Percentiles rank a stretch among this genome's conserved stretches.
phyloP scores from a whole-genome alignment of 2,888 invertebrate genomes.

The Tromatobia lineatoria region DNA sequence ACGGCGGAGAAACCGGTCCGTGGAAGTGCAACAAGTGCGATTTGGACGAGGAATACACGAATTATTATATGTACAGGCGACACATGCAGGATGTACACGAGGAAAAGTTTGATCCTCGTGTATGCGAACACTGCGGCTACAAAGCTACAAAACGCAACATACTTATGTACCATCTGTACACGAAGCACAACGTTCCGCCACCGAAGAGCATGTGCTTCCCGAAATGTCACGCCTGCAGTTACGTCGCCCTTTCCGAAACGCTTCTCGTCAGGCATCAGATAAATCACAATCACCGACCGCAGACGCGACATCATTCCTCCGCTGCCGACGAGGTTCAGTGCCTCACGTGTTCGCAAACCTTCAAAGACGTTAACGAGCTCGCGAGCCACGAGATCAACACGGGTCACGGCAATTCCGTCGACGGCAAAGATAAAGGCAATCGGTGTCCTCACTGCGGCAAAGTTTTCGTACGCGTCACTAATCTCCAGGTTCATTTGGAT shows the following conservation, averaged over 20 bases:
- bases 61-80: conserved; percentile 92
- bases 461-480: conserved; percentile 89
- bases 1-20: conserved; percentile 89
- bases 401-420: conserved; percentile 76
- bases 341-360: conserved; percentile 77
- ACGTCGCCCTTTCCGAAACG: conserved; percentile 91
- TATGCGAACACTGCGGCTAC: conserved; percentile 95
- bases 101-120: conserved; percentile 91
- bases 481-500: conserved; percentile 87
- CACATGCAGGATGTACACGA: conserved; percentile 94
- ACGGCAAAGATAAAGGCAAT: conserved; percentile 82
- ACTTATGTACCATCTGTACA: conserved; percentile 92
- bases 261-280: conserved; percentile 91
- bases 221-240: conserved; percentile 92
- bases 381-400: conserved; percentile 80
- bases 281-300: conserved; percentile 86
- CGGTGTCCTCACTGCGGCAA: conserved; percentile 92
- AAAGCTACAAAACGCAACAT: conserved; percentile 91
- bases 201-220: conserved; percentile 91
- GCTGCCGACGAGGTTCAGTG: conserved; percentile 77
- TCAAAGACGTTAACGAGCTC: conserved; percentile 77
- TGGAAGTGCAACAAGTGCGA: conserved; percentile 94
- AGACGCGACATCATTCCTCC: conserved; percentile 70
- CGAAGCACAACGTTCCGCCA: conserved; percentile 92
- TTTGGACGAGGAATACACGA: conserved; percentile 87